phyloP scores from a whole-genome alignment of 2,797 vertebrate species.

The Tokudaia muenninki region DNA sequence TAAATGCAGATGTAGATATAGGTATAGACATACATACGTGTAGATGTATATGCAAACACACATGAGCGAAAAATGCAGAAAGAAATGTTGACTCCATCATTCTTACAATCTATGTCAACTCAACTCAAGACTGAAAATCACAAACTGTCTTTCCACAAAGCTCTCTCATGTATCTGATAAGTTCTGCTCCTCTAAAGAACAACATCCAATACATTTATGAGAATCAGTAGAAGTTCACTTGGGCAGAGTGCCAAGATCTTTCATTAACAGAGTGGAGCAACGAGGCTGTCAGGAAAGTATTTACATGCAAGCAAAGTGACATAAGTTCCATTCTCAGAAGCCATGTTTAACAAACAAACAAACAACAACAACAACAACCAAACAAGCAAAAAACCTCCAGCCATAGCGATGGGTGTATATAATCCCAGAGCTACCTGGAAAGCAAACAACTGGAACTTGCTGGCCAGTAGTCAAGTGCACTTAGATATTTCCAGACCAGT shows the following conservation, averaged over 20 bases:
- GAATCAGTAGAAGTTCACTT: neutral
- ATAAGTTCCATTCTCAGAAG: neutral
- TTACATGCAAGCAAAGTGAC: neutral
- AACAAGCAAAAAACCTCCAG: neutral
- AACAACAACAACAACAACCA: too few species aligned
- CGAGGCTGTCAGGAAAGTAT: neutral
- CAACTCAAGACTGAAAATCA: slow-evolving; percentile 6
- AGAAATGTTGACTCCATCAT: neutral
- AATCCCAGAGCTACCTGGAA: neutral
- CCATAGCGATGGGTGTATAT: neutral
- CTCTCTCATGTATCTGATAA: neutral
- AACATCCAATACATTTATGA: neutral
- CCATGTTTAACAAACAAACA: too few species aligned
- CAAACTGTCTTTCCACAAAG: slow-evolving; percentile 12
- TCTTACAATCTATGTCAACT: neutral
- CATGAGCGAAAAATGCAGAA: neutral
- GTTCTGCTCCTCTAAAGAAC: neutral
- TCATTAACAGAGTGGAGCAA: neutral
- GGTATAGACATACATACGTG: neutral
- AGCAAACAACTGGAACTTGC: neutral
- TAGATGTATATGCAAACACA: neutral
- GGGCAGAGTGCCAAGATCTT: neutral
- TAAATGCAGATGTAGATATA: too few species aligned
- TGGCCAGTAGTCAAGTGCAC: neutral
- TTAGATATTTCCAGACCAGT: neutral